These are phyloP conservation scores for Amblyopsis rosae DNA, from an alignment of 2,113 vertebrate genomes.

Conservation along the genomic window DNA sequence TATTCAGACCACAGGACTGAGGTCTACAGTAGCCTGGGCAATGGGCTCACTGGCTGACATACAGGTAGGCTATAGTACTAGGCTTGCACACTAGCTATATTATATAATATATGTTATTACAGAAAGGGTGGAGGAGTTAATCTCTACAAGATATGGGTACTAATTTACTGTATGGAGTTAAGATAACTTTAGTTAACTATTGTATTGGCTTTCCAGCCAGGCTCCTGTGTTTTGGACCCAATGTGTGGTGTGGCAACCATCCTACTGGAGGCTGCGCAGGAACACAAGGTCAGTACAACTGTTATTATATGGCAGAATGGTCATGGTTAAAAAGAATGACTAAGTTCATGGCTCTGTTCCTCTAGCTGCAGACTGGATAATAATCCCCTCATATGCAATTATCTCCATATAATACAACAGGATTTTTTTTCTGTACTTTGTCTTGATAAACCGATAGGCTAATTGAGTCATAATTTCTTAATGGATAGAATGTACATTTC, in stretches of 20 bases:
- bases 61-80: slow-evolving; percentile 63
- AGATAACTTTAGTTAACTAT: neutral
- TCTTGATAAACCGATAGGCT: neutral
- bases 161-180: neutral
- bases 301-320: no score
- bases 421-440: neutral
- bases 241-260: slow-evolving; percentile 93
- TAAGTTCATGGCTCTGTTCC: no score
- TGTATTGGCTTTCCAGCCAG: slow-evolving; percentile 66
- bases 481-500: slow-evolving; percentile 77
- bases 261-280: slow-evolving; percentile 88
- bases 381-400: no score
- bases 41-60: slow-evolving; percentile 88
- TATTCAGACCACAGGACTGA: slow-evolving; percentile 83
- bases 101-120: neutral
- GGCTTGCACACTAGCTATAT: no score
- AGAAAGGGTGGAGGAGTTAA: no score
- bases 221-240: slow-evolving; percentile 85
- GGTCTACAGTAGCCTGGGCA: slow-evolving; percentile 90
- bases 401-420: no score
- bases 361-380: no score
- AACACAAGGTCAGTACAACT: slow-evolving; percentile 77
- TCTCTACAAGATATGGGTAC: no score
- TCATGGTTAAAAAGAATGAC: no score
- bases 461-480: neutral